phyloP scores from a whole-genome alignment of 2,113 vertebrate genomes.

The Pseudois nayaur region DNA sequence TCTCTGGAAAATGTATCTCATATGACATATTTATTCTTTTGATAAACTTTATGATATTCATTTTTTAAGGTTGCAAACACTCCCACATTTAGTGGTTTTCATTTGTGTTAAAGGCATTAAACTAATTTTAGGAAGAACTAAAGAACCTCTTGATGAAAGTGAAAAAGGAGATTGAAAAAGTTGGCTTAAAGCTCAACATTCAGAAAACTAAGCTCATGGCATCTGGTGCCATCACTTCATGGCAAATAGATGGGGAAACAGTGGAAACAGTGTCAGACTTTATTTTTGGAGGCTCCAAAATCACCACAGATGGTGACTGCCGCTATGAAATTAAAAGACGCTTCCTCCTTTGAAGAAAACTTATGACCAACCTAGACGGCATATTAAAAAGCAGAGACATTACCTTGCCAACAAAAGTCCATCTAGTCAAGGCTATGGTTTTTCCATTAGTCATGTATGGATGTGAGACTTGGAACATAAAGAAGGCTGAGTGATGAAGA shows the following conservation, averaged over 20 bases:
- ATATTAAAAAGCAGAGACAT: not conserved
- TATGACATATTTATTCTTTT: not conserved
- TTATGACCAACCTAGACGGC: not conserved
- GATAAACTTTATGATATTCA: not conserved
- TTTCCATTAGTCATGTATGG: not conserved
- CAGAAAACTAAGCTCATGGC: not conserved
- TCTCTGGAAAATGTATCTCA: not conserved
- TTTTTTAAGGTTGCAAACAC: not conserved
- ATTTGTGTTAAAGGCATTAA: not conserved
- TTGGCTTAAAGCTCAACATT: not conserved
- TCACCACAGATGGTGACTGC: not conserved
- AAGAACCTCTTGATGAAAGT: not conserved
- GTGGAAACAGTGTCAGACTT: not conserved
- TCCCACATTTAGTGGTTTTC: not conserved
- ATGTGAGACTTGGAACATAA: not conserved
- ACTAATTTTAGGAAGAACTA: not conserved
- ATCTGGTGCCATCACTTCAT: not conserved
- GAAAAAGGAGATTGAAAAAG: not conserved
- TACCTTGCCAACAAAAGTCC: not conserved
- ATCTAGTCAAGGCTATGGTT: not conserved
- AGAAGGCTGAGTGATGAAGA: not conserved
- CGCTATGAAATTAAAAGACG: not conserved
- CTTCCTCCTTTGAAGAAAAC: not conserved
- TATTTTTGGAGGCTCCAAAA: not conserved
- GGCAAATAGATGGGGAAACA: not conserved